Evolutionary conservation across 2,888 invertebrate species (phyloP), one percentile per base, ranked within the genome.

Genomic region (Clusia tigrina): DNA sequence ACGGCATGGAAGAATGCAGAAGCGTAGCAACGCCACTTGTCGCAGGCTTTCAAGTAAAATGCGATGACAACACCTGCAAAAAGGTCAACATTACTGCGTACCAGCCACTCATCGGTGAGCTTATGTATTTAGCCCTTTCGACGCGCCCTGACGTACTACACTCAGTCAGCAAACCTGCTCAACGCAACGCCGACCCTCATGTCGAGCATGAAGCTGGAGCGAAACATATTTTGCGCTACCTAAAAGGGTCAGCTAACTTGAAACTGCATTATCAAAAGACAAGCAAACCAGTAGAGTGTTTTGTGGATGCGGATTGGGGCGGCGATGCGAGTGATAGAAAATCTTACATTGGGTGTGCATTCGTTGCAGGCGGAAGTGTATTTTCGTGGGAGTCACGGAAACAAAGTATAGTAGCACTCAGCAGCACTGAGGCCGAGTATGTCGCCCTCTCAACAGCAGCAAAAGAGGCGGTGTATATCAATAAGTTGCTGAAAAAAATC

Each of bases 271-370:
- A 64, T 32, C 24, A 2, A 12, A 22, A 24, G 51, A 38, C 46
- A 9, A 66, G 54, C n/a, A 20, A 56, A 18, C 20, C 24, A 1
- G 54, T 65, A 10, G 9, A 15, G 18, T 56, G 65, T 5, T 69
- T 51, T 37, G 63, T 58, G 17, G 69, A 69, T 37, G 67, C 65
- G 1, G 66, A 67, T 37, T 67, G 65, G 66, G 65, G 60, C 23
- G 62, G 65, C 15, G 46, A 58, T 48, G 20, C 57, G 23, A 46
- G 24, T 10, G 54, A 60, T 38, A 48, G 65, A 24, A 65, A 58
- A 20, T 65, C 52, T 1, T 54, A 63, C 37, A 60, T 62, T 10
- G 62, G 60, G 38, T 60, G 38, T n/a, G 62, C 54, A 24, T 65
- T 22, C 20, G 23, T 58, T 12, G 3, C 60, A 1, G 54, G 37